Percentiles rank a stretch among this genome's conserved stretches.
phyloP scores from a whole-genome alignment of 1,140 invertebrate species.

The Bombus fervidus region DNA sequence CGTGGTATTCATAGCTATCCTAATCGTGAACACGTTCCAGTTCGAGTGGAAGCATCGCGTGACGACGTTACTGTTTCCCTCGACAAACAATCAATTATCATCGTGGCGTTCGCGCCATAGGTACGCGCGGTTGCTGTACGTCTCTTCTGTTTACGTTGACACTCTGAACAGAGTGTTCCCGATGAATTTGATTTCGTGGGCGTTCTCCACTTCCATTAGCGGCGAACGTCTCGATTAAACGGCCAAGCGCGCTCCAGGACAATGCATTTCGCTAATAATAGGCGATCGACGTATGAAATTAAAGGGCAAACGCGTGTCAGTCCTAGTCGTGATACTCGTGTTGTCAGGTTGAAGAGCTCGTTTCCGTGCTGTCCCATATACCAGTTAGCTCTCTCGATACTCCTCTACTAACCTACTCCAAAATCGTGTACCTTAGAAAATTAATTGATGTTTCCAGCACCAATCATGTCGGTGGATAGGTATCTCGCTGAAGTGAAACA shows the following conservation, averaged over 20 bases:
- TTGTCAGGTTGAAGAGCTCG: neutral
- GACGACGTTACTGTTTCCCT: slow-evolving; percentile 20
- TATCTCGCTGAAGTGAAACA: neutral
- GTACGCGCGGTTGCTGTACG: neutral
- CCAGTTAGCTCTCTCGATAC: neutral
- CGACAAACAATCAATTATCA: slow-evolving; percentile 39
- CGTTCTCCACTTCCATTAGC: slow-evolving; percentile 33
- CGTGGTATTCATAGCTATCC: neutral
- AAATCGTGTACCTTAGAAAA: slow-evolving; percentile 4
- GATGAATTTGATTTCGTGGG: slow-evolving; percentile 23
- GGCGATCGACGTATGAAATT: slow-evolving; percentile 19
- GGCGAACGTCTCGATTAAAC: slow-evolving; percentile 3
- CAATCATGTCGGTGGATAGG: neutral
- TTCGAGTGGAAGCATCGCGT: slow-evolving; percentile 36
- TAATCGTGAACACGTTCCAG: neutral
- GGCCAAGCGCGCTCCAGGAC: neutral
- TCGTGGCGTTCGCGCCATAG: neutral
- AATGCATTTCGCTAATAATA: slow-evolving; percentile 43
- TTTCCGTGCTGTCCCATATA: neutral
- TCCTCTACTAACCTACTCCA: neutral
- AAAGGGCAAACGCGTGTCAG: slow-evolving; percentile 9
- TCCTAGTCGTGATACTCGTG: neutral
- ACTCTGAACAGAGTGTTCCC: too few relatives aligned
- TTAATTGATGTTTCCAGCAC: neutral
- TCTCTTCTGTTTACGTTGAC: neutral